Base-by-base conservation (phyloP, 2,797 vertebrate species). In the Rallus crepitans region DNA sequence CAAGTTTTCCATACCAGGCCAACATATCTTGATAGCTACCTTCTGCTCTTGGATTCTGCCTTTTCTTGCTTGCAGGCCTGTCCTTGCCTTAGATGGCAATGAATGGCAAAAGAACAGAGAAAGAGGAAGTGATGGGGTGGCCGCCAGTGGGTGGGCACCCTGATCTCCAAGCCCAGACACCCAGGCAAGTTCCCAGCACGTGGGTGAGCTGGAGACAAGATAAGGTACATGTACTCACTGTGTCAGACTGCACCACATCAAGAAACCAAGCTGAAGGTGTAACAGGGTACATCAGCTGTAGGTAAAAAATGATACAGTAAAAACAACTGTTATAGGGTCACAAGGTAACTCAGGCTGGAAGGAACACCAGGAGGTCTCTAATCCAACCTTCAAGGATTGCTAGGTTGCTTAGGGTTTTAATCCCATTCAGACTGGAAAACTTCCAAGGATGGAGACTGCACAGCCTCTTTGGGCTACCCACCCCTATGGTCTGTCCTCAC, bases 191-290 rank as follows among this genome's bases (percentile, higher is more conserved):
- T 91, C 30, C 52, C 56, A 80, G 47, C 28, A 55, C 6, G 2
- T 11, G 31, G 21, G 23, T 57, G 12, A n/a, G 20, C 24, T 76
- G 33, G 27, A 27, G n/a, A 60, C 27, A 64, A 27, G n/a, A 30
- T 31, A 35, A 63, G 17, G 7, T 13, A 69, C 57, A 13, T 28
- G 35, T 5, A 21, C 31, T 78, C 14, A 1, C 35, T 30, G 0
- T 53, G 50, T 15, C 35, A 27, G 15, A 39, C 8, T 56, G 15
- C 3, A 40, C 17, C 50, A 47, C 31, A 16, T 17, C 35, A 8
- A 60, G 30, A 16, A 48, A 63, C 40, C 0, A 0, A 47, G n/a
- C 14, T 59, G 56, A 66, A 73, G 48, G n/a, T 19, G 16, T 47
- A 35, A 55, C 20, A 86, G 20, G 12, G 42, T 0, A 0, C 39